phyloP scores from a whole-genome alignment of 2,113 vertebrate species.

The Tinamus guttatus region DNA sequence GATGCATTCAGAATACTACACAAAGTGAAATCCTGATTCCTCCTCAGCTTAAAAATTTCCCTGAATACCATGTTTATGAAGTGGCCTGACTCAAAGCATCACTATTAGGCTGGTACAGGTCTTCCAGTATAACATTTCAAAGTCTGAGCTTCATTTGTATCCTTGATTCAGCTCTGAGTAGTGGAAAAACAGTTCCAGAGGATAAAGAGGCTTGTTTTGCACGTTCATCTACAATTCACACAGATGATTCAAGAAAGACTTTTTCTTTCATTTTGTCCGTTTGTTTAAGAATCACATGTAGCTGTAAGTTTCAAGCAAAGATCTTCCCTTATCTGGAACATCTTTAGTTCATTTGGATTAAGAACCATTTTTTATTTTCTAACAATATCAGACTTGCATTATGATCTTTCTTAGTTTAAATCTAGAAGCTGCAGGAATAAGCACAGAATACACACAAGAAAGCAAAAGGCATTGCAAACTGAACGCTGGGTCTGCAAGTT shows the following conservation, averaged over 20 bases:
- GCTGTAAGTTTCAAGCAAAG: background rate
- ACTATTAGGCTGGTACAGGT: background rate
- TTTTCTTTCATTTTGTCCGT: background rate
- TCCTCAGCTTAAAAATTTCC: background rate
- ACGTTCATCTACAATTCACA: background rate
- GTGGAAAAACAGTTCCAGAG: background rate
- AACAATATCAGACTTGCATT: background rate
- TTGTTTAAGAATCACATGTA: background rate
- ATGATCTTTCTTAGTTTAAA: background rate
- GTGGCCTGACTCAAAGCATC: background rate
- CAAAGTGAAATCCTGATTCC: background rate
- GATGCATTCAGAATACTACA: background rate
- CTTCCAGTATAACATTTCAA: background rate
- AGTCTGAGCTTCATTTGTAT: background rate
- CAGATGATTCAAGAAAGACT: background rate
- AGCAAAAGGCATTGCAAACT: background rate
- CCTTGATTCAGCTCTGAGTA: background rate
- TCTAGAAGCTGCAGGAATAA: background rate
- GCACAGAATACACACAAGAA: background rate
- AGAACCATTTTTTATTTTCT: background rate
- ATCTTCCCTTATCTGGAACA: background rate
- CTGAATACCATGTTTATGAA: background rate
- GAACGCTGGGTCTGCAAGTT: background rate
- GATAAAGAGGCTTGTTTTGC: background rate
- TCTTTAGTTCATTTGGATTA: background rate